A percentile compares a stretch with the other conserved stretches of the same genome.
Evolutionary conservation across 1,140 invertebrate genomes (phyloP).

Genomic region (Pseudomyrmex flavicornis): DNA sequence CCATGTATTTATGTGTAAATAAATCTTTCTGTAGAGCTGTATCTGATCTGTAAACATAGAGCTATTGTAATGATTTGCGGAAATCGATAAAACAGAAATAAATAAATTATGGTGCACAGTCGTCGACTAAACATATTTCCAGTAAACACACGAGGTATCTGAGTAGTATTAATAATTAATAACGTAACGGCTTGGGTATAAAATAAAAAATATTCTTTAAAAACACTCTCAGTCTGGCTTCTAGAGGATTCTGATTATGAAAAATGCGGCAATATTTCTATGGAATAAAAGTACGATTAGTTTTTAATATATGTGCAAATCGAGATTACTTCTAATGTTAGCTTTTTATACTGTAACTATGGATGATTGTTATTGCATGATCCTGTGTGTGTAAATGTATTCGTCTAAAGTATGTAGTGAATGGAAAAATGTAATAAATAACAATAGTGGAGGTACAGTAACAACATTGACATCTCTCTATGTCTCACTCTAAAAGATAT

Average conservation of each 20-base stretch:
- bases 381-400: conserved; percentile 67
- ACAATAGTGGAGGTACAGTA: conserved; percentile 83
- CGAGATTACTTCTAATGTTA: conserved; percentile 70
- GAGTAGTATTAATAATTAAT: background rate
- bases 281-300: conserved; percentile 70
- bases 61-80: conserved; percentile 58
- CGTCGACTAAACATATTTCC: conserved; percentile 20
- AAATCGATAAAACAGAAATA: conserved; percentile 46
- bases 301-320: conserved; percentile 65
- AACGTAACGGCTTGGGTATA: conserved; percentile 47
- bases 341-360: conserved; percentile 74
- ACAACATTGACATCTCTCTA: conserved; percentile 84
- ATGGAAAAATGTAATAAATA: conserved; percentile 84
- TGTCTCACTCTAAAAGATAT: conserved; percentile 84
- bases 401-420: conserved; percentile 74
- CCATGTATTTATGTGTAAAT: conserved; percentile 61
- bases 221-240: conserved; percentile 49
- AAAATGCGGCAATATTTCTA: conserved; percentile 60
- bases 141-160: conserved; percentile 13
- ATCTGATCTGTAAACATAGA: conserved; percentile 54
- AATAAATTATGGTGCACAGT: conserved; percentile 58
- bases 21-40: conserved; percentile 55
- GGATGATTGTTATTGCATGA: conserved; percentile 74
- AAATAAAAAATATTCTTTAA: conserved; percentile 56
- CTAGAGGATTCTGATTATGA: conserved; percentile 60